These are phyloP conservation scores for Struthio camelus DNA, from an alignment of 2,113 vertebrate species.

Conservation along the genomic window DNA sequence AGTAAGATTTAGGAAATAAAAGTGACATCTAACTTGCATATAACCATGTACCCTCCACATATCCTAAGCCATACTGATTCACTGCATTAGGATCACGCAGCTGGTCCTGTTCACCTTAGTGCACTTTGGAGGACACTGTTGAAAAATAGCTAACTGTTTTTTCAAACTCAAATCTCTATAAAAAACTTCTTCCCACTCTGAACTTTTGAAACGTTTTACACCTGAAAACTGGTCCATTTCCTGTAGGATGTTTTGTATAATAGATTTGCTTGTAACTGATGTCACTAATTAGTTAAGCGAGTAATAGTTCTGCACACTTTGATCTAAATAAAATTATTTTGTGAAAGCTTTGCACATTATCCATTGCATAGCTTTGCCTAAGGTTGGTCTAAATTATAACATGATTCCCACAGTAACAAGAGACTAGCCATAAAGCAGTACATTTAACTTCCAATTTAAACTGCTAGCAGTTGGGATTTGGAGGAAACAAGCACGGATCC, in stretches of 20 bases:
- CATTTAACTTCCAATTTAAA: background rate
- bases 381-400: conserved; percentile 7
- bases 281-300: background rate
- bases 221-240: background rate
- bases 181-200: background rate
- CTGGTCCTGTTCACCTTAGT: background rate
- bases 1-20: background rate
- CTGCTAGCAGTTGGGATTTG: background rate
- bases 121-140: background rate
- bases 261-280: background rate
- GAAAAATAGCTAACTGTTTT: background rate
- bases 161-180: background rate
- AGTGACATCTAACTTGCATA: background rate
- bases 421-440: background rate
- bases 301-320: background rate
- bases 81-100: background rate
- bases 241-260: background rate
- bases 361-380: background rate
- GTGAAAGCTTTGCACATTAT: background rate
- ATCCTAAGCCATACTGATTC: background rate
- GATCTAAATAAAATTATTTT: background rate
- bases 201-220: background rate
- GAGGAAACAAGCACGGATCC: background rate
- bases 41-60: background rate
- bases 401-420: background rate